A percentile compares a stretch with the other conserved stretches of the same genome.
These are phyloP conservation scores for Stratiolaelaps scimitus DNA, from an alignment of 1,140 invertebrate genomes.

Conservation along the genomic window DNA sequence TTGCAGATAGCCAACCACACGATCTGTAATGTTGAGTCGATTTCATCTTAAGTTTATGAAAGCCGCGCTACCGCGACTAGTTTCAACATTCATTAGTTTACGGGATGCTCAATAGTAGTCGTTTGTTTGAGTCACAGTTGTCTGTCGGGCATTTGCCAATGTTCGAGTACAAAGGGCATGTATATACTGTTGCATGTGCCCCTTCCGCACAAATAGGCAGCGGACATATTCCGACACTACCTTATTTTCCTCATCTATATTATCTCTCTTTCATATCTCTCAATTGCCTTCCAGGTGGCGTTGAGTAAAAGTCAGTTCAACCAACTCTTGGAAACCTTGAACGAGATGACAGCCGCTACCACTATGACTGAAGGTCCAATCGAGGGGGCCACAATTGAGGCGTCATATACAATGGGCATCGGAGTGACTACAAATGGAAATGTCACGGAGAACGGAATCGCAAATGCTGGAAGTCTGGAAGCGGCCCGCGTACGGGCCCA, in stretches of 20 bases:
- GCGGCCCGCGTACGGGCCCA: not conserved
- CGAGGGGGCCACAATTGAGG: not conserved
- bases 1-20: not conserved
- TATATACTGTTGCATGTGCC: too few relatives aligned
- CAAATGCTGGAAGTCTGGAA: not conserved
- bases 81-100: too few relatives aligned
- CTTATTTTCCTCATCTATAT: too few relatives aligned
- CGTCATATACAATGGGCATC: not conserved
- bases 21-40: not conserved
- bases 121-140: too few relatives aligned
- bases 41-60: not conserved
- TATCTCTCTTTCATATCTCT: too few relatives aligned
- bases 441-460: not conserved
- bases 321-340: slow-evolving; percentile 15
- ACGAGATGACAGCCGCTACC: not conserved
- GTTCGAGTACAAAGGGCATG: too few relatives aligned
- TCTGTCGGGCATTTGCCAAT: too few relatives aligned
- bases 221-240: too few relatives aligned
- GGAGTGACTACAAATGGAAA: not conserved
- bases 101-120: too few relatives aligned
- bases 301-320: slow-evolving; percentile 20
- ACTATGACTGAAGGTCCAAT: not conserved
- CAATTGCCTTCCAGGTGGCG: slow-evolving; percentile 1
- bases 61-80: too few relatives aligned
- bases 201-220: too few relatives aligned